These are phyloP conservation scores for Alfaro cultratus DNA, from an alignment of 2,797 vertebrate species.

Conservation along the genomic window DNA sequence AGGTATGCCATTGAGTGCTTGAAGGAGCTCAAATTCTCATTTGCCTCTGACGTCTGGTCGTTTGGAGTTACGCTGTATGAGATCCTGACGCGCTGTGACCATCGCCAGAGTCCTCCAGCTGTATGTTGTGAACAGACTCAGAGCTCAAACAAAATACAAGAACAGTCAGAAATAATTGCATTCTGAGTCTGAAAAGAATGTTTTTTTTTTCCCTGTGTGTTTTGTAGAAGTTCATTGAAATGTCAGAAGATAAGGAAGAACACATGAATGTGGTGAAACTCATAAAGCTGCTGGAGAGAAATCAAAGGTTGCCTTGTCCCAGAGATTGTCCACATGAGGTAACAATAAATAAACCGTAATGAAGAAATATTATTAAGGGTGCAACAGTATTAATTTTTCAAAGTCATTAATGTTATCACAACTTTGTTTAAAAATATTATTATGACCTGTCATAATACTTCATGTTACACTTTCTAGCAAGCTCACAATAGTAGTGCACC, in stretches of 20 bases:
- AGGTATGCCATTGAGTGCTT: conserved; percentile 96
- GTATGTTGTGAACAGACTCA: conserved; percentile 71
- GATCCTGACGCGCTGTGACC: conserved; percentile 88
- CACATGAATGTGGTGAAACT: conserved; percentile 86
- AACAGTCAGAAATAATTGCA: neutral
- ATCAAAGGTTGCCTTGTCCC: conserved; percentile 83
- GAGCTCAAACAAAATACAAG: neutral
- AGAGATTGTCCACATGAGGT: conserved; percentile 87
- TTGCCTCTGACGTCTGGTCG: conserved; percentile 92
- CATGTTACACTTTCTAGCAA: neutral
- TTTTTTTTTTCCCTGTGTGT: conserved; percentile 5
- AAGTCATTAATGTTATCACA: neutral
- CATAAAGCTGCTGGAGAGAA: conserved; percentile 83
- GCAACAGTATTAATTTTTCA: neutral
- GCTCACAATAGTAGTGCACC: neutral
- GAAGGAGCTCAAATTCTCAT: conserved; percentile 92
- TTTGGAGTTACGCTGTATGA: conserved; percentile 95
- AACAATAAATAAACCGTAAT: conserved; percentile 25
- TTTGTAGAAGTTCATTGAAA: conserved; percentile 87
- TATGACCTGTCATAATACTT: neutral
- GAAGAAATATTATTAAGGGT: neutral
- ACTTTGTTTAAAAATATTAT: neutral
- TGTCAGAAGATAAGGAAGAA: conserved; percentile 80
- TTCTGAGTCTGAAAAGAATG: conserved; percentile 1
- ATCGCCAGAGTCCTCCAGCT: conserved; percentile 83